phyloP scores from a whole-genome alignment of 2,888 invertebrate species.

The Podotricha telesiphe region DNA sequence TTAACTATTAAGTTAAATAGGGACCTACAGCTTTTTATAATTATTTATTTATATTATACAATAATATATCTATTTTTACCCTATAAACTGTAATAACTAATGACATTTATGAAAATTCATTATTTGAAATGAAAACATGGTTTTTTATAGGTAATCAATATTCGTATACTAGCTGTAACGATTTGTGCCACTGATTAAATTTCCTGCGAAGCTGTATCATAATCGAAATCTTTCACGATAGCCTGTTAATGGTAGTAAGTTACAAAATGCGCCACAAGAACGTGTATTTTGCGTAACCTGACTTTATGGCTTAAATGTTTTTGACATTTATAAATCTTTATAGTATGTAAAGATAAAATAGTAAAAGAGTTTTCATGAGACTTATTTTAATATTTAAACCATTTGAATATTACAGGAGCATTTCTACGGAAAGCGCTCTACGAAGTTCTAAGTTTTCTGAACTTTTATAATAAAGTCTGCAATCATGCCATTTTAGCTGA shows the following conservation, averaged over 20 bases:
- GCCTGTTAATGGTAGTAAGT: constrained; percentile 31
- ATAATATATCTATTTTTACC: not conserved
- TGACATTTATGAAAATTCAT: not conserved
- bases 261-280: constrained; percentile 13
- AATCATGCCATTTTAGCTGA: constrained; percentile 11
- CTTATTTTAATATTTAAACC: not conserved
- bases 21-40: not conserved
- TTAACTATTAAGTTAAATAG: not conserved
- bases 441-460: constrained; percentile 23
- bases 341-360: not conserved
- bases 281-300: constrained; percentile 12
- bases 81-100: not conserved
- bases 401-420: constrained; percentile 3
- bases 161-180: constrained; percentile 23
- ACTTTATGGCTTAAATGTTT: not conserved
- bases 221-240: constrained; percentile 39
- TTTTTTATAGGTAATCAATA: constrained; percentile 38
- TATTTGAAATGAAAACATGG: not conserved
- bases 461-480: constrained; percentile 27
- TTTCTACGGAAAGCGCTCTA: constrained; percentile 7
- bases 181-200: constrained; percentile 36
- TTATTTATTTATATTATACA: not conserved
- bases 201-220: constrained; percentile 37
- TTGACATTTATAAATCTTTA: not conserved
- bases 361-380: not conserved